These are phyloP conservation scores for Trichogramma pretiosum DNA, from an alignment of 1,140 invertebrate species.

Conservation along the genomic window DNA sequence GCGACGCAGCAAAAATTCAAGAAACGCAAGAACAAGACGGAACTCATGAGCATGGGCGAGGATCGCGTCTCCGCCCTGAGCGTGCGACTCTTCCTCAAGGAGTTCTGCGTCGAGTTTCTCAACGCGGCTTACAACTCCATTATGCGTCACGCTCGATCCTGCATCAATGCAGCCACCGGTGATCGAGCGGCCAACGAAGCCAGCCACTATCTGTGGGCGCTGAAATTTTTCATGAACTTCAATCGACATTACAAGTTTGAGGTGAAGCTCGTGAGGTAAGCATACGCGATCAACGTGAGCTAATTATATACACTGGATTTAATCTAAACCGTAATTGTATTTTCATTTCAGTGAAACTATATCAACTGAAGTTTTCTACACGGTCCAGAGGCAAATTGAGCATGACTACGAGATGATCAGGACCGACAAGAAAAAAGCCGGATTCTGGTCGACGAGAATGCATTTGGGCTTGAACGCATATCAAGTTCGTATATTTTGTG, in stretches of 20 bases:
- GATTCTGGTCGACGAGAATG: conserved; percentile 72
- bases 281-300: too few species aligned
- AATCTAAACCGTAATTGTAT: too few species aligned
- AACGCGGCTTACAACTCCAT: conserved; percentile 85
- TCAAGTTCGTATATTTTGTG: too few species aligned
- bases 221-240: conserved; percentile 97
- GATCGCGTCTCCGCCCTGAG: conserved; percentile 69
- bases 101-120: conserved; percentile 90
- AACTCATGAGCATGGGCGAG: conserved; percentile 46
- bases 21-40: conserved; percentile 56
- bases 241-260: conserved; percentile 78
- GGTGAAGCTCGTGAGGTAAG: conserved; percentile 81
- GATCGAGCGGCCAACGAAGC: conserved; percentile 63
- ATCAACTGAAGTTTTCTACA: conserved; percentile 83
- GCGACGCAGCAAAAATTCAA: conserved; percentile 51
- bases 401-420: conserved; percentile 80
- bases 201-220: conserved; percentile 86
- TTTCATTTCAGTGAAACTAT: conserved; percentile 67
- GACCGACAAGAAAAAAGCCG: conserved; percentile 77
- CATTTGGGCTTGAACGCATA: conserved; percentile 70
- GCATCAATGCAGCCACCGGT: conserved; percentile 24
- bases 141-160: conserved; percentile 68
- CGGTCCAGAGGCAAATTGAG: conserved; percentile 85
- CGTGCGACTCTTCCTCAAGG: conserved; percentile 79
- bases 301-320: too few species aligned